Base-by-base conservation (phyloP, 2,888 invertebrate species). In the Listrodromus nycthemerus region DNA sequence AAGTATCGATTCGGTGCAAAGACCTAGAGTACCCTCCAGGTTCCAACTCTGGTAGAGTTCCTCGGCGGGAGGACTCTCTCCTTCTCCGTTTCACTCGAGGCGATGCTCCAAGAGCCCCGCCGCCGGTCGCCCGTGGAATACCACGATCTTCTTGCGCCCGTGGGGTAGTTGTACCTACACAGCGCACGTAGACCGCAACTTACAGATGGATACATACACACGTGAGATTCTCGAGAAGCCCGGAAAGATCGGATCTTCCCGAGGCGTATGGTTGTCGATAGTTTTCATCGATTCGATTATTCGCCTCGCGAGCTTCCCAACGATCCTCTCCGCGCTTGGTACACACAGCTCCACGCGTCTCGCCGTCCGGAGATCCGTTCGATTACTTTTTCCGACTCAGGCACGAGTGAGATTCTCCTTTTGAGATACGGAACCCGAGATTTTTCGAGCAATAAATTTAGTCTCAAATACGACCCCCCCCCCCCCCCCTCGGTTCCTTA, bases 21-120 rank as follows among this genome's bases (percentile, higher is more conserved):
- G 83, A 83, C 83, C 83, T 70, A 65, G 83, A 83, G 83, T 83
- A 79, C 52, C 83, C 83, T 79, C 79, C 58, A 58, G 83, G 65
- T 58, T 70, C 33, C 61, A 58, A 79, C 70, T 65, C 79, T 58
- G 75, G 69, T 80, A 77, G 77, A 77, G 73, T 67, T 73, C 77
- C 67, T 61, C 73, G 77, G 67, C 37, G 66, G 74, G 63, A 70
- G 70, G 75, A 65, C 73, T 61, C 58, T 61, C 58, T 61, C 30
- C 30, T 19, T 52, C 50, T n/a, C 50, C 16, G 41, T 52, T 19
- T 52, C n/a, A 19, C 61, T 75, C 75, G 74, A 52, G 61, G 73
- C 73, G 77, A 71, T 77, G 71, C 75, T 65, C 65, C 75, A 33
- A 65, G 66, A 41, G 71, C 52, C 52, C 67, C 65, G 70, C 65